These are phyloP conservation scores for Polymixis flavicincta DNA, from an alignment of 2,888 invertebrate species.

Conservation along the genomic window DNA sequence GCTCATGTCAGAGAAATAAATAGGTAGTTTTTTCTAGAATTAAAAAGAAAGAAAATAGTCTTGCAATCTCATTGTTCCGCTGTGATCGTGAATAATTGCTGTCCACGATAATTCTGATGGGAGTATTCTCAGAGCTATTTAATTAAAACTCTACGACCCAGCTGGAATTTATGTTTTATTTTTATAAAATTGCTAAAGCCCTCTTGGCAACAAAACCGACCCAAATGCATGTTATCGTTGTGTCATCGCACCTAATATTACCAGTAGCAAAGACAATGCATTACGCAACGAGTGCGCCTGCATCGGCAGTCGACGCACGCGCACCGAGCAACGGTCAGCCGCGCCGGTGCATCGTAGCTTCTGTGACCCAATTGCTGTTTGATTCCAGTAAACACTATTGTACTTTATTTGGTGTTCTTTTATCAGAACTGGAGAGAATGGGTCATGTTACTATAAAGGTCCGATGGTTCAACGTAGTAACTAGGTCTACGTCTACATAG, in stretches of 20 bases:
- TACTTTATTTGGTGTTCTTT: slow-evolving; percentile 54
- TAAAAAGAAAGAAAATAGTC: slow-evolving; percentile 76
- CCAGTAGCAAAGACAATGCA: slow-evolving; percentile 78
- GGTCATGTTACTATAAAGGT: slow-evolving; percentile 14
- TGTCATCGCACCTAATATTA: slow-evolving; percentile 78
- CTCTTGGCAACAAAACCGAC: slow-evolving; percentile 66
- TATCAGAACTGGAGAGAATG: slow-evolving; percentile 33
- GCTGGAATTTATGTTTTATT: slow-evolving; percentile 37
- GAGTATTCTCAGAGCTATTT: slow-evolving; percentile 43
- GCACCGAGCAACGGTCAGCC: slow-evolving; percentile 84
- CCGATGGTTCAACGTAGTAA: slow-evolving; percentile 1
- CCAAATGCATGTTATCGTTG: slow-evolving; percentile 71
- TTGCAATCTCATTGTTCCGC: slow-evolving; percentile 80
- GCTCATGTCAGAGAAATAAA: slow-evolving; percentile 80
- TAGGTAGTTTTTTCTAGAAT: slow-evolving; percentile 74
- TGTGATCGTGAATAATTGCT: slow-evolving; percentile 76
- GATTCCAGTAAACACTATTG: slow-evolving; percentile 77
- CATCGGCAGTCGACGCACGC: slow-evolving; percentile 85
- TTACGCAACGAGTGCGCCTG: slow-evolving; percentile 79
- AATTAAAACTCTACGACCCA: slow-evolving; percentile 36
- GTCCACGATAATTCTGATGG: slow-evolving; percentile 64
- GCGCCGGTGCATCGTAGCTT: slow-evolving; percentile 76
- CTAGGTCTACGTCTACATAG: not conserved
- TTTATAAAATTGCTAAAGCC: slow-evolving; percentile 20
- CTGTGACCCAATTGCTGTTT: slow-evolving; percentile 86